These are phyloP conservation scores for Stenopsyche tienmushanensis DNA, from an alignment of 1,140 invertebrate species.

Conservation along the genomic window DNA sequence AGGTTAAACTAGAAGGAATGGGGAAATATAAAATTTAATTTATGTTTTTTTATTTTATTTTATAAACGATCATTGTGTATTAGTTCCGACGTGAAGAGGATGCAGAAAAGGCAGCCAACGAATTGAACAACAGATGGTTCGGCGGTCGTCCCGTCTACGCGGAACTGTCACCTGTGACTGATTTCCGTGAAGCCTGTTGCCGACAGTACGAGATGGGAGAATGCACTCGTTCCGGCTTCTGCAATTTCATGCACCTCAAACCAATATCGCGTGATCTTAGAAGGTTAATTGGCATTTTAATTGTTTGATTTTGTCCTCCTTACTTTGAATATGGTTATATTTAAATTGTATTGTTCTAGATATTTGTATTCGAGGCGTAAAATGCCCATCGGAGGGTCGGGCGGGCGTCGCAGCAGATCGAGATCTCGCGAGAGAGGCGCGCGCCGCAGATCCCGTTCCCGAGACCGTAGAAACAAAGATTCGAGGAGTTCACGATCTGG, in stretches of 20 bases:
- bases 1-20: too few relatives aligned
- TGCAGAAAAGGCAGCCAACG: slow-evolving; percentile 94
- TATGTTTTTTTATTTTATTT: background rate
- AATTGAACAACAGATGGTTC: slow-evolving; percentile 99
- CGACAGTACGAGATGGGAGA: slow-evolving; percentile 99
- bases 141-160: slow-evolving; percentile 97
- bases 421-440: slow-evolving; percentile 50
- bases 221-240: slow-evolving; percentile 97
- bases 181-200: slow-evolving; percentile 98
- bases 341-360: slow-evolving; percentile 45
- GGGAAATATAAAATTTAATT: background rate
- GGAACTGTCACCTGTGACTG: slow-evolving; percentile 96
- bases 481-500: slow-evolving; percentile 54
- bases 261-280: slow-evolving; percentile 93
- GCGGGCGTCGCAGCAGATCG: slow-evolving; percentile 44
- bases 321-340: background rate
- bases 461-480: slow-evolving; percentile 51
- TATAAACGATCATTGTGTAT: slow-evolving; percentile 26
- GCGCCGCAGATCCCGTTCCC: slow-evolving; percentile 56
- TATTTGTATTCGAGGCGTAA: slow-evolving; percentile 62
- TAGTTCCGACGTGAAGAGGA: slow-evolving; percentile 97
- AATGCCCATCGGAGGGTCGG: slow-evolving; percentile 44
- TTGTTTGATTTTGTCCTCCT: too few relatives aligned
- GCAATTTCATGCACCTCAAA: slow-evolving; percentile 99
- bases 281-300: slow-evolving; percentile 69